Conservation (phyloP, 2,797 vertebrate genomes). For the Sebastes hubbsi region DNA sequence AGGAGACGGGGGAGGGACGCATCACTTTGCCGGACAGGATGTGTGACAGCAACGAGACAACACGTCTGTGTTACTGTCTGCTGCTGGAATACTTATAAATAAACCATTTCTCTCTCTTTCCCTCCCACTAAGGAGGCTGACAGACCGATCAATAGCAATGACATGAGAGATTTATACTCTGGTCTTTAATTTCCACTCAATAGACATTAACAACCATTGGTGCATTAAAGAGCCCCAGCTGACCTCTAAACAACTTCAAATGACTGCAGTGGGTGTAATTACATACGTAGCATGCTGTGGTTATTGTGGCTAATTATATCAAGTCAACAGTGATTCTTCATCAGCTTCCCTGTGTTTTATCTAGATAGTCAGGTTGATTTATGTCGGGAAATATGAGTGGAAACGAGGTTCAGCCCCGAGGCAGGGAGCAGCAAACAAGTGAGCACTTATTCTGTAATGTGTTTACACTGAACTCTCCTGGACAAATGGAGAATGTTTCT, state of each 20-base stretch:
- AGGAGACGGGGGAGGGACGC: slow-evolving; percentile 46
- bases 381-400: slow-evolving; percentile 5
- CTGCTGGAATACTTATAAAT: slow-evolving; percentile 48
- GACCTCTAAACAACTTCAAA: slow-evolving; percentile 25
- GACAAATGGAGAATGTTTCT: background rate
- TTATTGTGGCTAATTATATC: slow-evolving; percentile 39
- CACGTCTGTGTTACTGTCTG: slow-evolving; percentile 20
- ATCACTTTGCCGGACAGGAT: slow-evolving; percentile 40
- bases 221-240: slow-evolving; percentile 39
- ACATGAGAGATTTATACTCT: slow-evolving; percentile 18
- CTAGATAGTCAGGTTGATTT: slow-evolving; percentile 33
- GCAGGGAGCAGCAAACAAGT: background rate
- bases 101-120: background rate
- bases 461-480: background rate
- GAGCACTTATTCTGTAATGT: background rate
- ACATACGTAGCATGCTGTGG: slow-evolving; percentile 23
- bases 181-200: slow-evolving; percentile 44
- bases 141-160: slow-evolving; percentile 37
- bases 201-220: slow-evolving; percentile 34
- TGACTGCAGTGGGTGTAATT: slow-evolving; percentile 24
- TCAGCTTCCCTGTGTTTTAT: slow-evolving; percentile 28
- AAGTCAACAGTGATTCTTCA: slow-evolving; percentile 37
- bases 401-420: slow-evolving; percentile 8
- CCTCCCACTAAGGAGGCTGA: slow-evolving; percentile 8
- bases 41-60: slow-evolving; percentile 38